phyloP scores from a whole-genome alignment of 1,140 invertebrate species.

The Plectrocnemia conspersa region DNA sequence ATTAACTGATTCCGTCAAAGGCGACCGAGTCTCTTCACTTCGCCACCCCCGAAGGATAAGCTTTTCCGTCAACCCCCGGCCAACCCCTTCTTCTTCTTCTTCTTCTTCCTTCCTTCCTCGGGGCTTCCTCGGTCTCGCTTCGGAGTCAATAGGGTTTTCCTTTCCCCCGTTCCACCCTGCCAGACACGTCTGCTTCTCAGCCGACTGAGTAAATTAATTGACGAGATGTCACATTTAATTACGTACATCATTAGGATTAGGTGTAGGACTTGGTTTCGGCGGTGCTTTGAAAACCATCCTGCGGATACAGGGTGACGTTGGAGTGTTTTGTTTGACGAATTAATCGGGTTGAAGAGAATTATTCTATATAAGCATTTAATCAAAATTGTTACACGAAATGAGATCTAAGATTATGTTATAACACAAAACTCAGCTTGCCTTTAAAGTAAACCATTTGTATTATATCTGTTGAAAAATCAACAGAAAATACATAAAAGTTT shows the following conservation, averaged over 20 bases:
- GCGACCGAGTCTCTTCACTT: conserved; percentile 5
- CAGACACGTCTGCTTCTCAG: conserved; percentile 19
- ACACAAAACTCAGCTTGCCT: too few relatives aligned
- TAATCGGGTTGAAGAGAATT: too few relatives aligned
- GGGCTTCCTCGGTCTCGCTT: neutral
- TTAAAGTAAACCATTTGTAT: too few relatives aligned
- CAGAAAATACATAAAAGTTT: too few relatives aligned
- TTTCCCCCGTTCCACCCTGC: neutral
- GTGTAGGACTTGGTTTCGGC: conserved; percentile 28
- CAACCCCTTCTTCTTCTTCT: neutral
- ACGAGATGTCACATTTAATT: conserved; percentile 36
- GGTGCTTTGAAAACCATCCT: conserved; percentile 5
- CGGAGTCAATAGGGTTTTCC: conserved; percentile 12
- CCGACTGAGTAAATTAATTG: conserved; percentile 35
- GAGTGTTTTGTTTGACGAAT: too few relatives aligned
- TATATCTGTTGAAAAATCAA: too few relatives aligned
- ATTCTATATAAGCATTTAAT: too few relatives aligned
- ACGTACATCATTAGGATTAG: conserved; percentile 37
- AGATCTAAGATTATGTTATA: too few relatives aligned
- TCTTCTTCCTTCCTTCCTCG: neutral
- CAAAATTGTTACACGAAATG: too few relatives aligned
- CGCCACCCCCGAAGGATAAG: neutral
- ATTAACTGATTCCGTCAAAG: conserved; percentile 19
- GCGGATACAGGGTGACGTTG: conserved; percentile 20
- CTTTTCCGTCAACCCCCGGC: neutral